A percentile compares a stretch with the other conserved stretches of the same genome.
phyloP scores from a whole-genome alignment of 2,888 invertebrate species.

The Clivina fossor region DNA sequence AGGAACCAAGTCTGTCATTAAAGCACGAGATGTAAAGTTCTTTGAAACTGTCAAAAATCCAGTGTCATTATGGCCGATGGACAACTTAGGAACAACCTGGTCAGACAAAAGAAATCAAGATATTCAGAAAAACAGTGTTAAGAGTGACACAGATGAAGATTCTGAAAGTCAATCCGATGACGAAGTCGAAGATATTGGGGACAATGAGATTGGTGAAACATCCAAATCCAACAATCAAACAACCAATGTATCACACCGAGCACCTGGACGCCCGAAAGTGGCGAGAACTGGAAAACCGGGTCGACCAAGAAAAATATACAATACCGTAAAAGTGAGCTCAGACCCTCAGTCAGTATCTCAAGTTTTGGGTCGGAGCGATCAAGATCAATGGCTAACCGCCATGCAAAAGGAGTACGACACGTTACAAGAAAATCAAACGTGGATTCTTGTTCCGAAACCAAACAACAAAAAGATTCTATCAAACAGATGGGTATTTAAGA shows the following conservation, averaged over 20 bases:
- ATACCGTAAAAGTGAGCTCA: not conserved
- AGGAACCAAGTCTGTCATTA: not conserved
- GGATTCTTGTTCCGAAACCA: constrained; percentile 36
- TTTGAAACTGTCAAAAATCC: constrained; percentile 6
- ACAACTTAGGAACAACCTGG: no score
- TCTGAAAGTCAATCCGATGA: not conserved
- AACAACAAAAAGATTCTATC: constrained; percentile 32
- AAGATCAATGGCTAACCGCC: constrained; percentile 36
- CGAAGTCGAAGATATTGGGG: constrained; percentile 16
- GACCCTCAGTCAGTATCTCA: constrained; percentile 26
- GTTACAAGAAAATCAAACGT: constrained; percentile 37
- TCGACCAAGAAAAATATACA: constrained; percentile 19
- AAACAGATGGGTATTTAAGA: constrained; percentile 38
- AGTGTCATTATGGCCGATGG: no score
- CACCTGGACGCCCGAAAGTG: constrained; percentile 6
- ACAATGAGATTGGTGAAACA: no score
- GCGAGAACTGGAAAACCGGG: not conserved
- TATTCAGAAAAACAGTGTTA: no score
- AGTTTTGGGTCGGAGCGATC: constrained; percentile 20
- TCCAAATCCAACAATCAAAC: not conserved
- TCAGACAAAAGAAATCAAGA: not conserved
- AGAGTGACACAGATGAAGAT: not conserved
- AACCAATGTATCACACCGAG: not conserved
- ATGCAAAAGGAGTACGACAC: constrained; percentile 37
- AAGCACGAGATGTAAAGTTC: constrained; percentile 9